phyloP scores from a whole-genome alignment of 2,113 vertebrate genomes.

The Crotalus tigris region DNA sequence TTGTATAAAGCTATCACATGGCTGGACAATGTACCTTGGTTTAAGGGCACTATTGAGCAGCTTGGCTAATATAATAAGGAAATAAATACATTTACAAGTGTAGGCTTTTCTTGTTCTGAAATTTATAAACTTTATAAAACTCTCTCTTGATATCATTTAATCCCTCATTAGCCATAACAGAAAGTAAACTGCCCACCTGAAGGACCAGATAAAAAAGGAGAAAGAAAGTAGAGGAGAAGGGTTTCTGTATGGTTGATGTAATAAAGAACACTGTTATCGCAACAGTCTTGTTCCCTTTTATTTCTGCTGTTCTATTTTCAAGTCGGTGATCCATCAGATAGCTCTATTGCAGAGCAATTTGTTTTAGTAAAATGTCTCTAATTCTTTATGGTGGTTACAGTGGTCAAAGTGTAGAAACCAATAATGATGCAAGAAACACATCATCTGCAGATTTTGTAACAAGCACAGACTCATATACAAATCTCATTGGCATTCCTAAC shows the following conservation, averaged over 20 bases:
- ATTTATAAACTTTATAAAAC: background rate
- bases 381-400: background rate
- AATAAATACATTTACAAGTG: background rate
- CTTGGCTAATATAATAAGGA: background rate
- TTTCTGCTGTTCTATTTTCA: background rate
- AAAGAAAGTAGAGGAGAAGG: background rate
- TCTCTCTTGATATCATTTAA: background rate
- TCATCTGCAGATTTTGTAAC: background rate
- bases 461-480: background rate
- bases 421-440: background rate
- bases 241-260: background rate
- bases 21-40: background rate
- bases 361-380: background rate
- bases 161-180: background rate
- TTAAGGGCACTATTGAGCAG: background rate
- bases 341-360: background rate
- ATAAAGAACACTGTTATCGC: background rate
- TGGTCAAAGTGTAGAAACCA: background rate
- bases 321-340: background rate
- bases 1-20: background rate
- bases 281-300: background rate
- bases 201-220: background rate
- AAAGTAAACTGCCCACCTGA: background rate
- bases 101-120: background rate
- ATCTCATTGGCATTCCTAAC: background rate